phyloP scores from a whole-genome alignment of 1,140 invertebrate genomes.

The Platorchestia sp. region DNA sequence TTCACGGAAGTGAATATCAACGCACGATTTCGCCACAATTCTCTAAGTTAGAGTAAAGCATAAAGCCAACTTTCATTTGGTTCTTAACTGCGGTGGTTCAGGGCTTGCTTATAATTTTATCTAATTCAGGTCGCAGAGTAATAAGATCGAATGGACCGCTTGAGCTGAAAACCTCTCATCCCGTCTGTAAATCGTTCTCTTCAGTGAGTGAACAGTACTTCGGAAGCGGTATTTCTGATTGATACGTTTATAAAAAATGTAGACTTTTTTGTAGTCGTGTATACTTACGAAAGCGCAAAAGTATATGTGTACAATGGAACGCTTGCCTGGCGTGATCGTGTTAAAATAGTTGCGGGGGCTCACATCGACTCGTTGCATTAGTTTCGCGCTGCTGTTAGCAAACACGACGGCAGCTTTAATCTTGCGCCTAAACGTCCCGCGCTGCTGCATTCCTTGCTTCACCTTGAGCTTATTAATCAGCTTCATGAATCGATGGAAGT shows the following conservation, averaged over 20 bases:
- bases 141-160: not conserved
- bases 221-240: not conserved
- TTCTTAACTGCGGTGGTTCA: not conserved
- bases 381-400: not conserved
- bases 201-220: too few species aligned
- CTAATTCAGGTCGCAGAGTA: not conserved
- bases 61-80: not conserved
- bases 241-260: not conserved
- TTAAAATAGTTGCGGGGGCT: not conserved
- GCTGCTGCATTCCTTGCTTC: not conserved
- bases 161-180: not conserved
- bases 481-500: not conserved
- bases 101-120: not conserved
- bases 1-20: not conserved
- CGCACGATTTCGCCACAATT: not conserved
- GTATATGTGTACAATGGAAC: too few species aligned
- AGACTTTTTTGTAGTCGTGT: not conserved
- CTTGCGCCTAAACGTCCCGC: not conserved
- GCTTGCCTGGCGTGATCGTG: not conserved
- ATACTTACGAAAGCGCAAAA: too few species aligned
- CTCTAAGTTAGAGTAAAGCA: not conserved
- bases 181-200: not conserved
- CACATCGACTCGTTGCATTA: not conserved
- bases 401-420: not conserved
- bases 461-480: not conserved